Evolutionary conservation across 2,113 vertebrate genomes (phyloP).

Genomic region (Ellobius talpinus): DNA sequence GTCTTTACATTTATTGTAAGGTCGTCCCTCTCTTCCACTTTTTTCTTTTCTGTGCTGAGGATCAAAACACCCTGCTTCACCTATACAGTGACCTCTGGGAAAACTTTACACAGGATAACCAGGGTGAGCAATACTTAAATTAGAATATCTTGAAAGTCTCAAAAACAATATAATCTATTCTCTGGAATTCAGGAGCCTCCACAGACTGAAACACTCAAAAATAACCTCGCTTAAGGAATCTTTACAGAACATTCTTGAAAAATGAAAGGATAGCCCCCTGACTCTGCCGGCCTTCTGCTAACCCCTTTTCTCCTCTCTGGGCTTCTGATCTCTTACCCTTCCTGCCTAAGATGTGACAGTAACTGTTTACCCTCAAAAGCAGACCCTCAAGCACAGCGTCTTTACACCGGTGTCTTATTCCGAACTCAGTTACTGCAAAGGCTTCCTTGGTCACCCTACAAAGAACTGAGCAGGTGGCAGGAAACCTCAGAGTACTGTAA

Average conservation of each 20-base stretch:
- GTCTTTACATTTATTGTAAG: background rate
- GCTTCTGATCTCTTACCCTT: background rate
- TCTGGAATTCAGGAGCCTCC: background rate
- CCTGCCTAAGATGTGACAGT: background rate
- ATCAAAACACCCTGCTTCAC: background rate
- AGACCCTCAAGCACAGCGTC: background rate
- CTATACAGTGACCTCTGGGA: background rate
- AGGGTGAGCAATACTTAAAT: background rate
- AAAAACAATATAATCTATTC: background rate
- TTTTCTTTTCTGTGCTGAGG: background rate
- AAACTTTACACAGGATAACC: background rate
- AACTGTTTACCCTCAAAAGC: background rate
- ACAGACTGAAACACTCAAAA: background rate
- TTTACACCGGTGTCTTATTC: background rate
- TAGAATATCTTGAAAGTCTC: background rate
- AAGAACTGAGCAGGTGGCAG: background rate
- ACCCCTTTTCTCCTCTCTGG: background rate
- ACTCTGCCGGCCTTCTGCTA: background rate
- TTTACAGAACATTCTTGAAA: background rate
- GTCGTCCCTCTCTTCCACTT: rapidly evolving
- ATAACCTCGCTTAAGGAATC: background rate
- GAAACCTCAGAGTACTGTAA: background rate
- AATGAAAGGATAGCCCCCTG: background rate
- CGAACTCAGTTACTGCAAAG: background rate
- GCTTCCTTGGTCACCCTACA: background rate